Evolutionary conservation across 2,888 invertebrate genomes (phyloP), one percentile per base, ranked within the genome.

Genomic region (Drosophila niveifrons): DNA sequence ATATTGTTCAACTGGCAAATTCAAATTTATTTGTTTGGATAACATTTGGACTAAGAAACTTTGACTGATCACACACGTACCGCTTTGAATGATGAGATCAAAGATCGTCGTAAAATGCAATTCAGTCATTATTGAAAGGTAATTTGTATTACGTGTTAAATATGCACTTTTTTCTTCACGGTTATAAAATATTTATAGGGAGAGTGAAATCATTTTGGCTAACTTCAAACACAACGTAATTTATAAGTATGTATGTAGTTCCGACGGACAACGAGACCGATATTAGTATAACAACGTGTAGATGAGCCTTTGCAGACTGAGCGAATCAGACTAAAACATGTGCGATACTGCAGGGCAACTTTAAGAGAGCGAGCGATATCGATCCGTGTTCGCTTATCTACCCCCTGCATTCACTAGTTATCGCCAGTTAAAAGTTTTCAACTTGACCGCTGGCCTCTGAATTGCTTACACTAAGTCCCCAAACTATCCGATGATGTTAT

Each of bases 71-170:
- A 10, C 36, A 8, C 15, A 88, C 89, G 46, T 74, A 85, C 85
- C 89, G 61, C 90, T 75, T 69, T 86, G 47, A 39, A 85, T 80
- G 55, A 85, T 88, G 64, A 85, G 87, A 78, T 90, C 85, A 88
- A 88, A 85, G 88, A 90, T 85, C 88, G 81, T 52, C 39, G 75
- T 80, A 68, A 85, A 85, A 52, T 90, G 52, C n/a, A 63, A 59
- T 67, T 85, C 83, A 36, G 89, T 78, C 84, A 88, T 85, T 8
- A 59, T 77, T 47, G 44, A 71, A 62, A 41, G 6, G 17, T 52
- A 28, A 18, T 39, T 56, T 44, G 36, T 56, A 58, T 61, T 59
- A 56, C 43, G 36, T 36, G 10, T 13, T 41, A 29, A 29, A 46
- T 62, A 50, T 64, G 8, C 46, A 64, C 68, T 48, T 46, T 56